Conservation (phyloP, 2,113 vertebrate species). For the Gallinago media region DNA sequence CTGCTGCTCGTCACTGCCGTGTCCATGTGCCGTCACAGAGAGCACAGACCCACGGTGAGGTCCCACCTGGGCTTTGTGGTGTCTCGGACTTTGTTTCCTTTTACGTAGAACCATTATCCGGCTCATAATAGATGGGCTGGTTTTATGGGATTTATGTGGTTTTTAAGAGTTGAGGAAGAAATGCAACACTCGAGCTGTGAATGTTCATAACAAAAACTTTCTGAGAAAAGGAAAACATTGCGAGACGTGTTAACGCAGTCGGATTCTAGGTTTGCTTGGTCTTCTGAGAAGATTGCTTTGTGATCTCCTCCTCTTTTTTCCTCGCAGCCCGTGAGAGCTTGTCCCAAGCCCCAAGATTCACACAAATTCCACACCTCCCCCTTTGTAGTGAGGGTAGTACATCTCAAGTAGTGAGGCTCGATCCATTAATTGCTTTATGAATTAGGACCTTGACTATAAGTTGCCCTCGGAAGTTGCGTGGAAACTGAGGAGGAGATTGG, state of each 20-base stretch:
- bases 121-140: neutral
- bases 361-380: neutral
- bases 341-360: neutral
- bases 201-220: neutral
- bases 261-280: neutral
- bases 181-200: neutral
- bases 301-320: constrained; percentile 15
- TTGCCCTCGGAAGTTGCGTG: neutral
- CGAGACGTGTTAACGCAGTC: neutral
- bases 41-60: neutral
- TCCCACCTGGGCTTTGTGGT: neutral
- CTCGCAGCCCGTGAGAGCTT: neutral
- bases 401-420: neutral
- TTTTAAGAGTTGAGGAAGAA: neutral
- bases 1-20: neutral
- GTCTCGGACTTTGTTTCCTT: neutral
- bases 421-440: constrained; percentile 31
- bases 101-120: neutral
- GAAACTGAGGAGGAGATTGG: neutral
- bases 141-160: neutral
- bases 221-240: neutral
- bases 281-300: constrained; percentile 10
- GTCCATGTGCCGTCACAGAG: fast-evolving
- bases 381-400: neutral
- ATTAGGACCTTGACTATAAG: neutral